Percentiles rank a stretch among this genome's conserved stretches.
phyloP scores from a whole-genome alignment of 2,797 vertebrate species.

The Geotrypetes seraphini region DNA sequence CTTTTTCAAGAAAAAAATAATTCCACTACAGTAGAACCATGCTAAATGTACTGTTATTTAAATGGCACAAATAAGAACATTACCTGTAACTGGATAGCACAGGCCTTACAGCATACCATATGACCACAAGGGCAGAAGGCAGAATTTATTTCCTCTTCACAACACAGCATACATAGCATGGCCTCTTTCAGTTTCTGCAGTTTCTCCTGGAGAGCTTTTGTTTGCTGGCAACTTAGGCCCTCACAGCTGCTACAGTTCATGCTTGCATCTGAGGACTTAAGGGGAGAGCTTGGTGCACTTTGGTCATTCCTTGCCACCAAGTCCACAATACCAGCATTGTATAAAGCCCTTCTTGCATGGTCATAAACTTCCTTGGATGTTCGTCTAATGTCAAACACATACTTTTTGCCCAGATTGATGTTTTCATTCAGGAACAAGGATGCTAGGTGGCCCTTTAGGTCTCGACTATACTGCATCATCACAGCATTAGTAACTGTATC shows the following conservation, averaged over 20 bases:
- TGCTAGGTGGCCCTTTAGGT: constrained; percentile 92
- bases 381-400: constrained; percentile 90
- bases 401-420: constrained; percentile 95
- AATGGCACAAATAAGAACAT: no score
- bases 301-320: constrained; percentile 60
- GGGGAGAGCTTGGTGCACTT: constrained; percentile 48
- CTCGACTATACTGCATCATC: constrained; percentile 98
- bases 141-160: constrained; percentile 86
- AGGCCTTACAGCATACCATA: constrained; percentile 90
- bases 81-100: constrained; percentile 86
- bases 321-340: constrained; percentile 85
- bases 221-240: constrained; percentile 78
- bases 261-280: constrained; percentile 55
- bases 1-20: no score
- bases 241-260: constrained; percentile 68
- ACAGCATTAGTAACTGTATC: constrained; percentile 92
- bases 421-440: constrained; percentile 96
- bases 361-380: constrained; percentile 97
- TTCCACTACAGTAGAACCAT: no score
- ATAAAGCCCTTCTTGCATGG: constrained; percentile 82
- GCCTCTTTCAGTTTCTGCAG: constrained; percentile 85
- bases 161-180: constrained; percentile 91
- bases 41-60: no score
- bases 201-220: constrained; percentile 77
- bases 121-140: constrained; percentile 96